Evolutionary conservation across 1,140 invertebrate genomes (phyloP).

Genomic region (Calosoma granatense): DNA sequence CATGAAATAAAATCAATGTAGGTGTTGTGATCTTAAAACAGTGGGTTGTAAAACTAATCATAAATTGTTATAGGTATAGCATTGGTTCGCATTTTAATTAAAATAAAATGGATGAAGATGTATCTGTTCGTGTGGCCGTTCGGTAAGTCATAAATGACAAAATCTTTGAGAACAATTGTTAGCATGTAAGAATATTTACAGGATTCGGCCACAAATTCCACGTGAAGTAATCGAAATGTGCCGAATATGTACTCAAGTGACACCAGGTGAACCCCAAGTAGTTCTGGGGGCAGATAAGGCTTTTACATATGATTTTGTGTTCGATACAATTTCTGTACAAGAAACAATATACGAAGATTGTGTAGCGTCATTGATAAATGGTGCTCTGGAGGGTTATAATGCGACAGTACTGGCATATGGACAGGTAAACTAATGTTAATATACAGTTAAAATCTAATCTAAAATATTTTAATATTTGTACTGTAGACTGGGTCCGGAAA

Average conservation of each 20-base stretch:
- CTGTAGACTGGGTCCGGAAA: conserved; percentile 94
- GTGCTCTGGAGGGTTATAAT: conserved; percentile 87
- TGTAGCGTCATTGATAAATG: conserved; percentile 75
- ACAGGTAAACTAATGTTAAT: too few relatives aligned
- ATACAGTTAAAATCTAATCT: conserved; percentile 45
- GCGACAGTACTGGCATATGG: conserved; percentile 95
- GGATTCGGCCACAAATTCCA: conserved; percentile 88
- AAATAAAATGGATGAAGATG: conserved; percentile 31
- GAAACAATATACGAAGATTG: conserved; percentile 74
- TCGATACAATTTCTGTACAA: conserved; percentile 64
- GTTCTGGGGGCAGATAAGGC: conserved; percentile 87
- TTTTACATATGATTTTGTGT: conserved; percentile 96
- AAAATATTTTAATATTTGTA: conserved; percentile 13
- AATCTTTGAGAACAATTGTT: conserved; percentile 6
- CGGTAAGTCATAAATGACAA: conserved; percentile 23
- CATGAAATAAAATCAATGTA: not conserved
- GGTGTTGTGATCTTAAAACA: not conserved
- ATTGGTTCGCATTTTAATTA: not conserved
- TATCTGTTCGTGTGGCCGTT: conserved; percentile 30
- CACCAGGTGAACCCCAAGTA: conserved; percentile 81
- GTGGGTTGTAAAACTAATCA: not conserved
- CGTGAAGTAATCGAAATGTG: conserved; percentile 92
- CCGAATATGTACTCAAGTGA: conserved; percentile 81
- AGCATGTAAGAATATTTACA: conserved; percentile 34
- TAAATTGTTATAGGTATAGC: not conserved